These are phyloP conservation scores for Acanthosoma haemorrhoidale DNA, from an alignment of 2,888 invertebrate species.

Conservation along the genomic window DNA sequence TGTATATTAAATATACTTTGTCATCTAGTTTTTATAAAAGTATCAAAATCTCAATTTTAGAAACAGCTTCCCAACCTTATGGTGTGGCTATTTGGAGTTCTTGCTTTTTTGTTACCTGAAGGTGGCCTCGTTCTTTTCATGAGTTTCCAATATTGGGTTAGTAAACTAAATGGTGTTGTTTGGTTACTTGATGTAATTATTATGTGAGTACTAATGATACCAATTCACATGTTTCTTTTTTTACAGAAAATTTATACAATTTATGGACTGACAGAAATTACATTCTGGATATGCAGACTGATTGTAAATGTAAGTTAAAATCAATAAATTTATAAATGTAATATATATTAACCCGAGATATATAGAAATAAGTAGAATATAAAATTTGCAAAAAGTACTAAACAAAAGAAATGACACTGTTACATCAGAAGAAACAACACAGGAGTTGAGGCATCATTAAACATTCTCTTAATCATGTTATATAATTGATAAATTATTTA, in stretches of 20 bases:
- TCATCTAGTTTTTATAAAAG: not conserved
- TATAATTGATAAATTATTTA: not conserved
- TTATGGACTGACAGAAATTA: conserved; percentile 51
- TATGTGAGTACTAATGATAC: too few species aligned
- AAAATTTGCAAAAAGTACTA: too few species aligned
- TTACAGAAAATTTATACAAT: conserved; percentile 49
- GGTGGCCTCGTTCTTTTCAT: conserved; percentile 54
- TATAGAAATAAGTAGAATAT: too few species aligned
- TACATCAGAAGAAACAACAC: too few species aligned
- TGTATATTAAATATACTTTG: not conserved
- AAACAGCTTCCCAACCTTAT: conserved; percentile 50
- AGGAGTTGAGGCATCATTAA: not conserved
- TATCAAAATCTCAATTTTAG: conserved; percentile 43
- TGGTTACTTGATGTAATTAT: too few species aligned
- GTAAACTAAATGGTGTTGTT: too few species aligned
- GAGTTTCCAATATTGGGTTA: conserved; percentile 47
- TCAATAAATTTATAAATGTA: not conserved
- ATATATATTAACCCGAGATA: too few species aligned
- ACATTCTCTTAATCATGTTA: not conserved
- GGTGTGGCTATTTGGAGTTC: conserved; percentile 52
- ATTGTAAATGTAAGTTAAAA: conserved; percentile 46
- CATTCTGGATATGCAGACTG: conserved; percentile 50
- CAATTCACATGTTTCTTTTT: not conserved
- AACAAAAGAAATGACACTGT: too few species aligned
- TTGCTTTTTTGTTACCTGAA: conserved; percentile 52